Evolutionary conservation across 1,140 invertebrate species (phyloP).

Genomic region (Drosophila ironensis): DNA sequence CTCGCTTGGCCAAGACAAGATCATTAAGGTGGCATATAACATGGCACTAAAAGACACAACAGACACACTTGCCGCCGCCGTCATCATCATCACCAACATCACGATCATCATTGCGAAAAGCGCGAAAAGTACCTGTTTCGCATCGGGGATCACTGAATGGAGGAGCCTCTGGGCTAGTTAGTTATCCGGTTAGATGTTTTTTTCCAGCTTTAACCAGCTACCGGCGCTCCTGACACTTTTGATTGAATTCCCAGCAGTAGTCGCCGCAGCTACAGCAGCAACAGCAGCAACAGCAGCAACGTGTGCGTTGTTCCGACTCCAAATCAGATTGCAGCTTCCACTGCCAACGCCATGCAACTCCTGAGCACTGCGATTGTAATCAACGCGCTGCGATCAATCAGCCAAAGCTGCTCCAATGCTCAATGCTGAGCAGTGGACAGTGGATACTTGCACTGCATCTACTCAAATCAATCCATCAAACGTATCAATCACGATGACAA

Average conservation of each 20-base stretch:
- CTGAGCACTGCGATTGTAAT: conserved; percentile 59
- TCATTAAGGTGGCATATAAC: conserved; percentile 82
- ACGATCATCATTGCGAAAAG: conserved; percentile 18
- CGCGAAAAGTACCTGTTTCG: conserved; percentile 74
- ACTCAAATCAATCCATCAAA: conserved; percentile 81
- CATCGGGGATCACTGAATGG: conserved; percentile 32
- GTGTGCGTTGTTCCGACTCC: conserved; percentile 48
- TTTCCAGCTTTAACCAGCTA: too few species aligned
- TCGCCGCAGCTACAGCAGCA: too few species aligned
- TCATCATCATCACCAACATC: conserved; percentile 20
- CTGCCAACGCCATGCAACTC: conserved; percentile 11
- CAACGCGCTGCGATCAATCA: conserved; percentile 75
- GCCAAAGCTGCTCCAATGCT: conserved; percentile 57
- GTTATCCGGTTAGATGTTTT: conserved; percentile 55
- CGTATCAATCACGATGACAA: conserved; percentile 82
- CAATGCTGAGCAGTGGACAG: conserved; percentile 40
- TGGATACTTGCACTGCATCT: conserved; percentile 24
- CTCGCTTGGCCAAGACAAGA: conserved; percentile 76
- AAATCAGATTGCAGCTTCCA: background rate
- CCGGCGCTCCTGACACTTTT: conserved; percentile 77
- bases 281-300: too few species aligned
- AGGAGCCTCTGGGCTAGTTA: conserved; percentile 56
- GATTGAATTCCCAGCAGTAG: conserved; percentile 81
- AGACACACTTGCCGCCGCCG: conserved; percentile 72
- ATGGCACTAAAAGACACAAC: conserved; percentile 79